phyloP scores from a whole-genome alignment of 1,140 invertebrate genomes.

The Eulimnadia texana region DNA sequence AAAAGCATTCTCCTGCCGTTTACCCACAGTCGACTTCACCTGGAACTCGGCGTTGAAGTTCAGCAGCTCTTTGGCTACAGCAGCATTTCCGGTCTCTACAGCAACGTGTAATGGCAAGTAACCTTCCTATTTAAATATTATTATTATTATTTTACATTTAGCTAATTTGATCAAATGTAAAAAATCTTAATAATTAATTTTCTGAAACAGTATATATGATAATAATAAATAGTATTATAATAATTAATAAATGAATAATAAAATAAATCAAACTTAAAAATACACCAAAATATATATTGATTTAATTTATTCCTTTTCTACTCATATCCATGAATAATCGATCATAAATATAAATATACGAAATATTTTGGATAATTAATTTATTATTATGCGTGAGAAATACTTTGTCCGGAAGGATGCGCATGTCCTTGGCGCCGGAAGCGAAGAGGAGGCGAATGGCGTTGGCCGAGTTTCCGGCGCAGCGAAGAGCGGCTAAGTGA shows the following conservation, averaged over 20 bases:
- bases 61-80: slow-evolving; percentile 79
- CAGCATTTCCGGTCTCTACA: slow-evolving; percentile 81
- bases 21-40: slow-evolving; percentile 60
- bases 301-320: slow-evolving; percentile 1
- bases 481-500: slow-evolving; percentile 75
- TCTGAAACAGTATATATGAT: neutral
- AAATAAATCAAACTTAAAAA: too few relatives aligned
- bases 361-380: neutral
- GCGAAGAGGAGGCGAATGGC: slow-evolving; percentile 68
- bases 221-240: too few relatives aligned
- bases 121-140: slow-evolving; percentile 54
- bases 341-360: neutral
- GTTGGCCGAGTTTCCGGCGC: slow-evolving; percentile 75
- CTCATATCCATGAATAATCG: neutral
- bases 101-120: slow-evolving; percentile 84
- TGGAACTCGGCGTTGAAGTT: slow-evolving; percentile 49
- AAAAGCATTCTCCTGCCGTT: slow-evolving; percentile 56
- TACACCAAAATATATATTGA: neutral
- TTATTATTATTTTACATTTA: too few relatives aligned
- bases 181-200: neutral
- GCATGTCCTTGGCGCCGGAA: slow-evolving; percentile 72
- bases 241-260: too few relatives aligned
- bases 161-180: slow-evolving; percentile 2
- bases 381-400: neutral
- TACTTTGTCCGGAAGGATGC: slow-evolving; percentile 70